Evolutionary conservation across 2,888 invertebrate genomes (phyloP), one percentile per base, ranked within the genome.

Genomic region (Parnassius apollo): DNA sequence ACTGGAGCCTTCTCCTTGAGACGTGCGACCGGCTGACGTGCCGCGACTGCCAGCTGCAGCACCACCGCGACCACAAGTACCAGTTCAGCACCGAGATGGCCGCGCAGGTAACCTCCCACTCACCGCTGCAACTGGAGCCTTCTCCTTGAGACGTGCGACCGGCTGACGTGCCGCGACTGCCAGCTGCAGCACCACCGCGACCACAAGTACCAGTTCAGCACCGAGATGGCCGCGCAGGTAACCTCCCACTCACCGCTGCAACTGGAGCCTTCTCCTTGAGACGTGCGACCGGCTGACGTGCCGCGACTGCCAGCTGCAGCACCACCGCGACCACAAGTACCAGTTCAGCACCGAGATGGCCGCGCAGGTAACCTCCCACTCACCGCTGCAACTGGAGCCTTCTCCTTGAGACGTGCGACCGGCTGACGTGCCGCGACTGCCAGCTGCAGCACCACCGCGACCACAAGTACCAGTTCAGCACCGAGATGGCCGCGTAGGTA

Each of bases 61-160:
- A 96, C 81, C 98, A 98, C 89, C 94, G 98, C 72, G 97, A 98
- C 87, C 98, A 98, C 88, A 96, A 96, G 86, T 98, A 98, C 88
- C 97, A 97, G 93, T 98, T 98, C 91, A 96, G 97, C 72, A 94
- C 96, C 9, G 45, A 45, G 45, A 10, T 45, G 45, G 9, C 9
- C 45, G 11, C 9, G 9, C 9, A 45, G 9, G 45, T 18, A 18
- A 18, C 18, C 18, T 18, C 1, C 18, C 18, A 18, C 18, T 18
- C 18, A 18, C 18, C 18, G 1, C 18, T 18, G 18, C 18, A 18
- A 18, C 18, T 18, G 18, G 18, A 18, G 18, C 18, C 18, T 1
- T 18, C 18, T 0, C 18, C 18, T 18, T 18, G n/a, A 98, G 92
- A 96, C 96, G 61, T 98, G 98, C 91, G 97, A 98, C 2, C 45